Evolutionary conservation across 1,140 invertebrate species (phyloP).

Genomic region (Sitophilus oryzae): DNA sequence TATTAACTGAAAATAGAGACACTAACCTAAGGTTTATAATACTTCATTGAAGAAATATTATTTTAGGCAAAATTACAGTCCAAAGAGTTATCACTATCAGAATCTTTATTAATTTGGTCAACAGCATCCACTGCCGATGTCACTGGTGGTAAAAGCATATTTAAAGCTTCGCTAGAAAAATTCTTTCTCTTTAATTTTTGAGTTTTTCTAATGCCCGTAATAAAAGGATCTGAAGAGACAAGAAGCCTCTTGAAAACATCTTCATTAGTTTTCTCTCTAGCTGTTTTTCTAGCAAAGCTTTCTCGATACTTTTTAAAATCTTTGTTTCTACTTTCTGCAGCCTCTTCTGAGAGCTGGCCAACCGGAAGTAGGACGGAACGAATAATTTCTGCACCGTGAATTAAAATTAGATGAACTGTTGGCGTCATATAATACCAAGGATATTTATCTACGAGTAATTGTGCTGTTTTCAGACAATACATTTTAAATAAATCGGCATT

Average conservation of each 20-base stretch:
- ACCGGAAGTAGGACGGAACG: conserved; percentile 31
- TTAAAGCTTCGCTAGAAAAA: too few relatives aligned
- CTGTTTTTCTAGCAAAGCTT: conserved; percentile 1
- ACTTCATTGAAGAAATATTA: too few relatives aligned
- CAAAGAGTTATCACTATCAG: too few relatives aligned
- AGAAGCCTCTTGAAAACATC: conserved; percentile 2
- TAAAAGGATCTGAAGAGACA: conserved; percentile 4
- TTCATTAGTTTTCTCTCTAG: conserved; percentile 1
- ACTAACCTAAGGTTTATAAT: too few relatives aligned
- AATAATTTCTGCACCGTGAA: too few relatives aligned
- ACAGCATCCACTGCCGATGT: too few relatives aligned
- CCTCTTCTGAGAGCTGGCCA: conserved; percentile 28
- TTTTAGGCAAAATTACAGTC: too few relatives aligned
- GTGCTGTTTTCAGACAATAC: neutral
- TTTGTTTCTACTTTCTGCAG: conserved; percentile 35
- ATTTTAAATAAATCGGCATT: conserved; percentile 8
- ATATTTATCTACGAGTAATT: neutral
- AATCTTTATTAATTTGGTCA: too few relatives aligned
- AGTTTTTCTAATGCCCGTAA: conserved; percentile 3
- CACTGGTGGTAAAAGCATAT: too few relatives aligned
- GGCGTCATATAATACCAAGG: conserved; percentile 37
- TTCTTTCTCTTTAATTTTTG: neutral
- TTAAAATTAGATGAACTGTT: conserved; percentile 39
- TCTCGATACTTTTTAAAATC: conserved; percentile 27
- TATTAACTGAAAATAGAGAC: too few relatives aligned